phyloP scores from a whole-genome alignment of 2,797 vertebrate genomes.

The Serranus cabrilla region DNA sequence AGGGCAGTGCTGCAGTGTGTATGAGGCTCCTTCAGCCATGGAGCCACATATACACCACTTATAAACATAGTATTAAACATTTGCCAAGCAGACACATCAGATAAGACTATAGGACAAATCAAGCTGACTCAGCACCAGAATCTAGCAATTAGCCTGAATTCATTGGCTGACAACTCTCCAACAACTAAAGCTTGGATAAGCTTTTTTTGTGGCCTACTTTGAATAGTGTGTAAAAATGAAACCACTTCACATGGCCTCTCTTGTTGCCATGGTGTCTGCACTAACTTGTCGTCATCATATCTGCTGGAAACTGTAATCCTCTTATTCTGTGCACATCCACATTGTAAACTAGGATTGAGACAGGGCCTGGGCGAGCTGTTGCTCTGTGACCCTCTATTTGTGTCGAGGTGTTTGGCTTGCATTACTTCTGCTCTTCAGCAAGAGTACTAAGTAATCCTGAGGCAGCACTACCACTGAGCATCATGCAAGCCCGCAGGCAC shows the following conservation, averaged over 20 bases:
- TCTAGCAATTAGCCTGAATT: constrained; percentile 54
- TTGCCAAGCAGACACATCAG: constrained; percentile 12
- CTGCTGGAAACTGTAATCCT: constrained; percentile 55
- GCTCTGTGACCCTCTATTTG: constrained; percentile 31
- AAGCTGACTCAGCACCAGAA: constrained; percentile 53
- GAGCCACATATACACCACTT: constrained; percentile 43
- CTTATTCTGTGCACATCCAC: constrained; percentile 44
- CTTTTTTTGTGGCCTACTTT: constrained; percentile 66
- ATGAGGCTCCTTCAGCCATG: constrained; percentile 39
- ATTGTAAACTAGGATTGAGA: constrained; percentile 21
- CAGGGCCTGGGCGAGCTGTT: constrained; percentile 19
- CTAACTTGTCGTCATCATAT: constrained; percentile 55
- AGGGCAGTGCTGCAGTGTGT: constrained; percentile 63
- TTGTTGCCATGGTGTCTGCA: constrained; percentile 48
- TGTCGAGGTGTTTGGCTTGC: constrained; percentile 22
- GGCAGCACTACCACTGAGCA: constrained; percentile 36
- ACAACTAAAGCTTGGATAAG: constrained; percentile 48
- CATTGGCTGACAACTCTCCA: constrained; percentile 48
- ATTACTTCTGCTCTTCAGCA: constrained; percentile 39
- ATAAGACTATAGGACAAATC: constrained; percentile 36
- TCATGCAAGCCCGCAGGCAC: constrained; percentile 34
- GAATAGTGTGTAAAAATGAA: constrained; percentile 45
- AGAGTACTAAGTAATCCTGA: constrained; percentile 32
- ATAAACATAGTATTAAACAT: constrained; percentile 21
- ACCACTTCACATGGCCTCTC: constrained; percentile 32